Evolutionary conservation across 2,797 vertebrate genomes (phyloP).

Genomic region (Anguilla pacifica): DNA sequence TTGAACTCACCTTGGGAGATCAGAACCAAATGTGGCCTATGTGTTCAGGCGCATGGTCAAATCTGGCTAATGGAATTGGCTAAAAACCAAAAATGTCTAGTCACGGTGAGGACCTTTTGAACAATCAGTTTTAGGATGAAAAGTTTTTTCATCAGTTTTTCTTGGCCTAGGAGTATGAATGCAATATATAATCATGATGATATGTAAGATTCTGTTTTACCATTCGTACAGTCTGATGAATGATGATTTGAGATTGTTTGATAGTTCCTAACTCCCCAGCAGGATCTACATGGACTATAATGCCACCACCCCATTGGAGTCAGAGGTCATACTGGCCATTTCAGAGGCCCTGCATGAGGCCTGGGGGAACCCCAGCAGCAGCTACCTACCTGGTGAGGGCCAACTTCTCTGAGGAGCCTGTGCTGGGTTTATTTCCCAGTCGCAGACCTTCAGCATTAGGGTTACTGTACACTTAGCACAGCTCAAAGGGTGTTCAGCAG

Average conservation of each 20-base stretch:
- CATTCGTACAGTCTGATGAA: background rate
- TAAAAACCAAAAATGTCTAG: no score
- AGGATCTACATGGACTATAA: conserved; percentile 93
- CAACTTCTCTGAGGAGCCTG: background rate
- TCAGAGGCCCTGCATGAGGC: conserved; percentile 80
- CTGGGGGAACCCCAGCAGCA: conserved; percentile 95
- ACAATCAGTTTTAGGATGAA: no score
- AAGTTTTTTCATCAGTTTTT: no score
- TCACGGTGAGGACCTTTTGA: no score
- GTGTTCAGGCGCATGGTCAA: no score
- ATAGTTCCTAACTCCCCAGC: background rate
- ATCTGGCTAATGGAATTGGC: no score
- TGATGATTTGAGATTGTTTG: background rate
- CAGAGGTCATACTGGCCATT: conserved; percentile 76
- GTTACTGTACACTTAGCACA: background rate
- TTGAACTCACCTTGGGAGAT: no score
- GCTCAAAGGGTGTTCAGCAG: background rate
- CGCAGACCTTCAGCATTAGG: background rate
- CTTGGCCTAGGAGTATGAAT: no score
- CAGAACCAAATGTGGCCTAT: no score
- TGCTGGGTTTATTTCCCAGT: background rate
- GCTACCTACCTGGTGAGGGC: conserved; percentile 80
- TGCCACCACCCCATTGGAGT: conserved; percentile 86
- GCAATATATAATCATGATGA: background rate
- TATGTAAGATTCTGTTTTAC: background rate